Percentiles rank a stretch among this genome's conserved stretches.
phyloP scores from a whole-genome alignment of 2,888 invertebrate genomes.

The Polyploca ridens region DNA sequence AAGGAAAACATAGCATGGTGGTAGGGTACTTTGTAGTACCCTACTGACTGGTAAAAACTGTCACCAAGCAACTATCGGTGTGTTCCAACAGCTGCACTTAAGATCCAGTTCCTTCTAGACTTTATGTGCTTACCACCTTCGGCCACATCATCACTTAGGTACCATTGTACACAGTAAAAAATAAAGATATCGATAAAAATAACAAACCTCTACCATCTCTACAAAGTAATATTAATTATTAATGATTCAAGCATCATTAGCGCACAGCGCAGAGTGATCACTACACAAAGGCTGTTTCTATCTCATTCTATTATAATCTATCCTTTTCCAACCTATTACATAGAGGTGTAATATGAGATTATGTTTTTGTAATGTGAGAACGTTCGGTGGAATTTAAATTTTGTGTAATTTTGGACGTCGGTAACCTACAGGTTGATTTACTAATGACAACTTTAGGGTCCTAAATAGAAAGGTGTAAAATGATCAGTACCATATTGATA shows the following conservation, averaged over 20 bases:
- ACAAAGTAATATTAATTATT: constrained; percentile 46
- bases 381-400: constrained; percentile 26
- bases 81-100: no score
- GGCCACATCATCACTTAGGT: neutral
- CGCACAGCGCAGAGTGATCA: constrained; percentile 41
- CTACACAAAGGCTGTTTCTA: constrained; percentile 35
- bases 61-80: no score
- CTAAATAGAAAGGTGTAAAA: no score
- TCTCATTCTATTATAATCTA: constrained; percentile 33
- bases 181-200: constrained; percentile 24
- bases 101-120: no score
- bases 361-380: constrained; percentile 61
- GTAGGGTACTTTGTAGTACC: no score
- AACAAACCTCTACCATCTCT: constrained; percentile 31
- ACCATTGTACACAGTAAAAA: no score
- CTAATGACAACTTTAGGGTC: neutral
- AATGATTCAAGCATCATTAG: constrained; percentile 64
- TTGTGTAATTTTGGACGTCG: constrained; percentile 32
- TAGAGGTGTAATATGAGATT: constrained; percentile 38
- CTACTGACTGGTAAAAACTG: no score
- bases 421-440: constrained; percentile 35
- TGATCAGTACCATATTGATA: no score
- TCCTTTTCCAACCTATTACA: constrained; percentile 33
- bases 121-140: no score
- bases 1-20: no score